phyloP scores from a whole-genome alignment of 1,140 invertebrate genomes.

The Heliconius hermathena region DNA sequence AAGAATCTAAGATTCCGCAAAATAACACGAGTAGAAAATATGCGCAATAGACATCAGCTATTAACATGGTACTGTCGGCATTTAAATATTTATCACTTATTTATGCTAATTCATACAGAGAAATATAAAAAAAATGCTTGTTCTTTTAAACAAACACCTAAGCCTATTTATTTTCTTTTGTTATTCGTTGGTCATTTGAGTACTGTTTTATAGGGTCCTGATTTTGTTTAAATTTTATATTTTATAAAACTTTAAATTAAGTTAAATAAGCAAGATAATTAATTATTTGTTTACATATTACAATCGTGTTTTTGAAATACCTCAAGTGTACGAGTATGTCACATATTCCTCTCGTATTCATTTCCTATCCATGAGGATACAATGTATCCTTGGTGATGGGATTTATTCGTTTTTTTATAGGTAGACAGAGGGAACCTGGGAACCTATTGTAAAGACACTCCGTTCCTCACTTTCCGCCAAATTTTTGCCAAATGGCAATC shows the following conservation, averaged over 20 bases:
- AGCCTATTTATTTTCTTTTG: slow-evolving; percentile 9
- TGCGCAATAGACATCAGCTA: slow-evolving; percentile 29
- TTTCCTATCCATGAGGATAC: too few relatives aligned
- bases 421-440: neutral
- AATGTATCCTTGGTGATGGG: too few relatives aligned
- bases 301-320: too few relatives aligned
- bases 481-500: neutral
- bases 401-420: neutral
- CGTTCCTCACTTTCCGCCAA: neutral
- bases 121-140: slow-evolving; percentile 10
- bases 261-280: too few relatives aligned
- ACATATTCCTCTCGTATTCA: too few relatives aligned
- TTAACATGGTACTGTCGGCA: slow-evolving; percentile 30
- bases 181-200: neutral
- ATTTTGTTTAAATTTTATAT: neutral
- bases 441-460: neutral
- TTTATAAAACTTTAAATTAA: too few relatives aligned
- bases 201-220: neutral
- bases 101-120: slow-evolving; percentile 20
- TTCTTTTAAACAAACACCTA: neutral
- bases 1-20: slow-evolving; percentile 24
- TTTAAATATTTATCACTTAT: slow-evolving; percentile 37
- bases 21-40: slow-evolving; percentile 26
- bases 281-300: too few relatives aligned
- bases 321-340: too few relatives aligned